Percentiles rank a stretch among this genome's conserved stretches.
These are phyloP conservation scores for Solenopsis invicta DNA, from an alignment of 1,140 invertebrate species.

Conservation along the genomic window DNA sequence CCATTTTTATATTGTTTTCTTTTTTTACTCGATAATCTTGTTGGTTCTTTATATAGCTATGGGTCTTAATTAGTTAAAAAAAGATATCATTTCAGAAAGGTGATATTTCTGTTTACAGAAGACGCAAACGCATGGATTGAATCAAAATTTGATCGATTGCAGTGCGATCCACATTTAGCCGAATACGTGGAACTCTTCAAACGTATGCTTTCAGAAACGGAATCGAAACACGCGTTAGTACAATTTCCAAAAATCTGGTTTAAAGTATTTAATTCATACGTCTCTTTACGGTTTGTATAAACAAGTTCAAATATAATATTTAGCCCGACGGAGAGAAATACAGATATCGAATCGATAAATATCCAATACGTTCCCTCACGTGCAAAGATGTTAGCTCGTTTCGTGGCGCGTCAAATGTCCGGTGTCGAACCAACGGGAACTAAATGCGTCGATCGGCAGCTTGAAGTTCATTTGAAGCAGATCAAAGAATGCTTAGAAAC, in stretches of 20 bases:
- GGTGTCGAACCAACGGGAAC: slow-evolving; percentile 81
- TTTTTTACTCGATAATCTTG: too few relatives aligned
- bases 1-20: too few relatives aligned
- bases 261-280: not conserved
- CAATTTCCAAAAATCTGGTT: not conserved
- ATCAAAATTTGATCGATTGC: slow-evolving; percentile 76
- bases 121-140: slow-evolving; percentile 73
- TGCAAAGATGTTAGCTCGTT: slow-evolving; percentile 84
- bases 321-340: slow-evolving; percentile 19
- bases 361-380: slow-evolving; percentile 78
- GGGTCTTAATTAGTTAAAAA: not conserved
- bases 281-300: not conserved
- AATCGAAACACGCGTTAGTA: slow-evolving; percentile 61
- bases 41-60: too few relatives aligned
- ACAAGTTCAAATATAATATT: not conserved
- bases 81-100: slow-evolving; percentile 44
- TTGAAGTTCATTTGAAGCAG: slow-evolving; percentile 86
- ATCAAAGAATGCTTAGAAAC: slow-evolving; percentile 80
- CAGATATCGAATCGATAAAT: slow-evolving; percentile 62
- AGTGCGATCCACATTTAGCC: slow-evolving; percentile 74
- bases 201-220: slow-evolving; percentile 73
- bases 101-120: slow-evolving; percentile 64
- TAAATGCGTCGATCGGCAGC: slow-evolving; percentile 85
- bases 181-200: slow-evolving; percentile 76
- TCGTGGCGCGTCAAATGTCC: slow-evolving; percentile 87